A percentile compares a stretch with the other conserved stretches of the same genome.
Conservation (phyloP, 2,113 vertebrate genomes). For the Ptilorrhoa leucosticta region DNA sequence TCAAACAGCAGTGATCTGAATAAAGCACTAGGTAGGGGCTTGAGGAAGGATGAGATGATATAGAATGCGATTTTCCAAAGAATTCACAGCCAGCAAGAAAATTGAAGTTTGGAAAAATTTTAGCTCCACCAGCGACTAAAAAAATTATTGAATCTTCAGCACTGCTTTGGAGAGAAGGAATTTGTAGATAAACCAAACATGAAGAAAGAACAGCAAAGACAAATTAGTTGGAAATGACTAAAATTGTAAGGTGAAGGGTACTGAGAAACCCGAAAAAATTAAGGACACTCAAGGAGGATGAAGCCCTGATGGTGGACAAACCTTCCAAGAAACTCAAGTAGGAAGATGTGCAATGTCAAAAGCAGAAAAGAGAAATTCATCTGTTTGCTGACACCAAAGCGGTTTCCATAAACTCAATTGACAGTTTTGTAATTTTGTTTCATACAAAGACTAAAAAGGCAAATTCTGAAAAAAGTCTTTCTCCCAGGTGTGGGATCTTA, state of each 20-base stretch:
- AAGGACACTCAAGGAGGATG: neutral
- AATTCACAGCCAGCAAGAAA: neutral
- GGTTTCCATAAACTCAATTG: neutral
- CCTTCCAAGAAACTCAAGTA: neutral
- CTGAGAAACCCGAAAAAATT: neutral
- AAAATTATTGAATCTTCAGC: neutral
- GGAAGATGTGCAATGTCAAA: neutral
- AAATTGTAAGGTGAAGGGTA: neutral
- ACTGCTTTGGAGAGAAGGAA: neutral
- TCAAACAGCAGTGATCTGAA: neutral
- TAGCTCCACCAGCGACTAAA: neutral
- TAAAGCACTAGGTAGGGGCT: neutral
- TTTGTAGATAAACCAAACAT: neutral
- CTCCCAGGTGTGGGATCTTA: neutral
- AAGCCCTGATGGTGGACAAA: neutral
- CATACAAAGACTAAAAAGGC: neutral
- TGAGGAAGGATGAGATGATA: neutral
- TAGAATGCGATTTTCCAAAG: neutral
- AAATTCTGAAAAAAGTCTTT: neutral
- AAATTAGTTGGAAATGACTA: neutral
- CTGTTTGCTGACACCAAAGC: neutral
- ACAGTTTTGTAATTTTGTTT: constrained; percentile 1
- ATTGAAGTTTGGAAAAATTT: neutral
- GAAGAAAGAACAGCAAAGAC: neutral
- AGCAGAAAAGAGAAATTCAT: neutral